A percentile compares a stretch with the other conserved stretches of the same genome.
phyloP scores from a whole-genome alignment of 2,113 vertebrate genomes.

The Amblyopsis rosae region DNA sequence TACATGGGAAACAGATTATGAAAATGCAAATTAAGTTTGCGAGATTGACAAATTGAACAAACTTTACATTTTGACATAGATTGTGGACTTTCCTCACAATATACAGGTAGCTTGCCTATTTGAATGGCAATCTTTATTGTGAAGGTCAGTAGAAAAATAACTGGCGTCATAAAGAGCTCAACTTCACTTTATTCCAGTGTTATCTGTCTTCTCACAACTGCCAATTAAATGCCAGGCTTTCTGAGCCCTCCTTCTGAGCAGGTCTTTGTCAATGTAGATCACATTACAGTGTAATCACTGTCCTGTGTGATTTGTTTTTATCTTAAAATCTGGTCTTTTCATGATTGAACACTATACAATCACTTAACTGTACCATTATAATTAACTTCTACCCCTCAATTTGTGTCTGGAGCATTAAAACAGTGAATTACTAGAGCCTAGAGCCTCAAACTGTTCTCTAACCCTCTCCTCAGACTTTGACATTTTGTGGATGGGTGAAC shows the following conservation, averaged over 20 bases:
- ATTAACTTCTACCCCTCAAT: no score
- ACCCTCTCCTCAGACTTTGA: no score
- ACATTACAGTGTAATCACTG: constrained; percentile 20
- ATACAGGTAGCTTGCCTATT: not conserved
- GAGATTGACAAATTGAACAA: not conserved
- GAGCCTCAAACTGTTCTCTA: no score
- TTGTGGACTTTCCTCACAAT: not conserved
- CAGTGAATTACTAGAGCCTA: no score
- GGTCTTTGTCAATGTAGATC: not conserved
- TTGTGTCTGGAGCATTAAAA: no score
- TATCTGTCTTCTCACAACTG: not conserved
- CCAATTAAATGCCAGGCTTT: constrained; percentile 40
- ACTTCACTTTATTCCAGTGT: constrained; percentile 2
- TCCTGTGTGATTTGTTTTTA: not conserved
- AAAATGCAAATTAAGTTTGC: constrained; percentile 9
- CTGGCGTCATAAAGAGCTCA: constrained; percentile 21
- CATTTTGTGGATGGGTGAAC: no score
- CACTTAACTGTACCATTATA: not conserved
- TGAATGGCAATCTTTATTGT: not conserved
- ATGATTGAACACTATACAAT: constrained; percentile 2
- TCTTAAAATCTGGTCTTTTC: constrained; percentile 2
- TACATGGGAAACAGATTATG: not conserved
- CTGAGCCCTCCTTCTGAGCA: constrained; percentile 11
- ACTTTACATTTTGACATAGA: no score
- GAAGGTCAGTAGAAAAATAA: constrained; percentile 24